Evolutionary conservation across 2,888 invertebrate genomes (phyloP), one percentile per base, ranked within the genome.

Genomic region (Sminthurides aquaticus): DNA sequence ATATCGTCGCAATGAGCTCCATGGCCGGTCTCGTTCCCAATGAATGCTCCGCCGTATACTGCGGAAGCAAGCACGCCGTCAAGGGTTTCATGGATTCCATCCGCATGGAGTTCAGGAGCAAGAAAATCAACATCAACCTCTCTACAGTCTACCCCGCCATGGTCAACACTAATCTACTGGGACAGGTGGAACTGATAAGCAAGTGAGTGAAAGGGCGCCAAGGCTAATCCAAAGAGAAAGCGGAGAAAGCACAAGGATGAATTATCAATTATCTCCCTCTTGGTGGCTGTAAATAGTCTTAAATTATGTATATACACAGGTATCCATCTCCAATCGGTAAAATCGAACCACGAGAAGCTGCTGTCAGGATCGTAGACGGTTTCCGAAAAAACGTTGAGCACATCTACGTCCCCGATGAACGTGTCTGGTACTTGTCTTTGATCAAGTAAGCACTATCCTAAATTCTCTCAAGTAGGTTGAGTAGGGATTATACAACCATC

Each of bases 321-420:
- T 85, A 86, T 76, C 84, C 86, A 3, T 84, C 84, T 74, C 84
- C 84, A 75, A 85, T 86, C 72, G 86, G 86, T 11, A 85, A 85
- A 11, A 83, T 85, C 74, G 81, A 84, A 29, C 83, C 85, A 0
- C 75, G 77, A 1, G 80, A 81, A 54, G 86, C 85, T 5, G 86
- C 86, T 0, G 76, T 76, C 55, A 80, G 80, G 60, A 84, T 86
- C 59, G 77, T 87, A 22, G 83, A 85, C 52, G 85, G 84, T 27
- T 84, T 86, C 2, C 80, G 85, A 11, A 79, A 84, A 54, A 84
- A 86, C 76, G 83, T 84, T 71, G 81, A 82, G 3, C 84, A 85
- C 75, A 83, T 85, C 26, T 86, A 85, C 49, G 3, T 62, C 1
- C 62, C 66, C 24, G 11, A 52, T 20, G 5, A 52, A 22, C 18